These are phyloP conservation scores for Drosophila persimilis DNA, from an alignment of 1,140 invertebrate genomes.

Conservation along the genomic window DNA sequence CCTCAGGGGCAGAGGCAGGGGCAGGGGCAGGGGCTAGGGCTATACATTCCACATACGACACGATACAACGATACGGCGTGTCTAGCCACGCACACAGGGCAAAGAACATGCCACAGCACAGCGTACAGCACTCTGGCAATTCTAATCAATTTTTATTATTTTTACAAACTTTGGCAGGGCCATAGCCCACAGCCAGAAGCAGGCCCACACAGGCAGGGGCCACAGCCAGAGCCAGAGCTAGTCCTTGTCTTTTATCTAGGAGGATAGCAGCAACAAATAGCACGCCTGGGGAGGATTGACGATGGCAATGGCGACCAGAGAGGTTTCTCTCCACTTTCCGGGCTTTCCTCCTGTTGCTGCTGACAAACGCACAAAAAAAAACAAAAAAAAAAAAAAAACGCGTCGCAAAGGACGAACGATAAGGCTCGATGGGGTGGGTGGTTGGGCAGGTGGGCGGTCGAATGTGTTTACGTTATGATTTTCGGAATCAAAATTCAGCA, in stretches of 20 bases:
- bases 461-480: slow-evolving; percentile 82
- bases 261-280: slow-evolving; percentile 62
- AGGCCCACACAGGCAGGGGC: not conserved
- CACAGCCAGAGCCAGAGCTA: slow-evolving; percentile 21
- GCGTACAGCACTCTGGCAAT: slow-evolving; percentile 55
- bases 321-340: slow-evolving; percentile 5
- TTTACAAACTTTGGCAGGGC: slow-evolving; percentile 72
- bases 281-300: slow-evolving; percentile 68
- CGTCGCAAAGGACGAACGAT: slow-evolving; percentile 21
- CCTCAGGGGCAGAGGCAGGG: not conserved
- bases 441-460: slow-evolving; percentile 30
- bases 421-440: not conserved
- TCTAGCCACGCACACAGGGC: slow-evolving; percentile 34
- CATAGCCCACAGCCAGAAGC: slow-evolving; percentile 3
- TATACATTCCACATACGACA: slow-evolving; percentile 55
- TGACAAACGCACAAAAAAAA: slow-evolving; percentile 66
- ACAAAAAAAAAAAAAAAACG: slow-evolving; percentile 49
- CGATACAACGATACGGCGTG: slow-evolving; percentile 2
- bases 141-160: slow-evolving; percentile 83
- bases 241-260: slow-evolving; percentile 67
- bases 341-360: slow-evolving; percentile 40
- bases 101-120: slow-evolving; percentile 4
- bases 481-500: slow-evolving; percentile 83
- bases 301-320: not conserved
- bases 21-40: too few species aligned